phyloP scores from a whole-genome alignment of 2,888 invertebrate genomes.

The Chymomyza caudatula region DNA sequence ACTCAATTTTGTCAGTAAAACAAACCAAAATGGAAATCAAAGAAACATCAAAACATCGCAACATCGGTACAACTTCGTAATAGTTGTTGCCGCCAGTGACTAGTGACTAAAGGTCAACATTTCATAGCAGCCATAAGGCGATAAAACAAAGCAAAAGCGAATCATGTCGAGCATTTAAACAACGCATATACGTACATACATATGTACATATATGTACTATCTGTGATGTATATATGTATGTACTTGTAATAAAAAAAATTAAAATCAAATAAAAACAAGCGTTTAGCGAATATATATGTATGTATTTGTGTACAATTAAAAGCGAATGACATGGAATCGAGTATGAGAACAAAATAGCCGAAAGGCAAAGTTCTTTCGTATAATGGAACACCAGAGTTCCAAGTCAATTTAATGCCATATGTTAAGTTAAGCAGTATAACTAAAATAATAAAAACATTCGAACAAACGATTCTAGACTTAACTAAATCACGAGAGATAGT shows the following conservation, averaged over 20 bases:
- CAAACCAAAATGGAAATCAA: conserved; percentile 4
- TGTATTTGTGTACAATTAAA: conserved; percentile 4
- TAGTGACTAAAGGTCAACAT: conserved; percentile 59
- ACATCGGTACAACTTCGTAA: not conserved
- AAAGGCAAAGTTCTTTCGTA: not conserved
- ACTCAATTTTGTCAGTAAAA: not conserved
- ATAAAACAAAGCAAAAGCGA: conserved; percentile 41
- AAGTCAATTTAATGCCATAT: not conserved
- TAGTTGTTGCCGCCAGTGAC: not conserved
- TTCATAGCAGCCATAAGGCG: conserved; percentile 35
- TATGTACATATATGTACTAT: not conserved
- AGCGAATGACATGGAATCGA: not conserved
- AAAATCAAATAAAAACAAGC: conserved; percentile 8
- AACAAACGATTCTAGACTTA: no score
- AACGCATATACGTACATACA: conserved; percentile 12
- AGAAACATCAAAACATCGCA: conserved; percentile 1
- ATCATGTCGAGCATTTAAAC: conserved; percentile 20
- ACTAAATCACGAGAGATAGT: no score
- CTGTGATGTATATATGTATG: not conserved
- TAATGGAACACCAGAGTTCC: not conserved
- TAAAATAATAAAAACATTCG: not conserved
- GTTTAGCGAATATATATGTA: not conserved
- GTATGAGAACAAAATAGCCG: not conserved
- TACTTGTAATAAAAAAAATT: not conserved
- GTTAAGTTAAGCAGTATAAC: not conserved